Percentiles rank a stretch among this genome's conserved stretches.
These are phyloP conservation scores for Agonopterix arenella DNA, from an alignment of 2,888 invertebrate species.

Conservation along the genomic window DNA sequence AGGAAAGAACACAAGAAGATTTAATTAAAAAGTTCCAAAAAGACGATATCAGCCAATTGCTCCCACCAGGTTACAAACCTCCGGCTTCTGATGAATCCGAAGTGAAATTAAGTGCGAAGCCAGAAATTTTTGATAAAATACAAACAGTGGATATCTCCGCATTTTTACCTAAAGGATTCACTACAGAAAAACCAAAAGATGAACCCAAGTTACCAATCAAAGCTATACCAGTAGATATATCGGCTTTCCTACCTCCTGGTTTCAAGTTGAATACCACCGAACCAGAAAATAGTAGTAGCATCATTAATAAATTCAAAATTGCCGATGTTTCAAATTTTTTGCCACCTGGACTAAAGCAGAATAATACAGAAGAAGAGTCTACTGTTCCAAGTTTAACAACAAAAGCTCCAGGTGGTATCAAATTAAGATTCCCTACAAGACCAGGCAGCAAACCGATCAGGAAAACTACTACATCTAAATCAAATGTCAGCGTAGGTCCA, in stretches of 20 bases:
- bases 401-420: slow-evolving; percentile 72
- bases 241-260: slow-evolving; percentile 80
- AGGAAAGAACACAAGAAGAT: slow-evolving; percentile 55
- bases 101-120: slow-evolving; percentile 41
- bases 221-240: slow-evolving; percentile 64
- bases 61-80: slow-evolving; percentile 82
- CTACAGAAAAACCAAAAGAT: slow-evolving; percentile 40
- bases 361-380: slow-evolving; percentile 38
- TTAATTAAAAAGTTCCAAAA: slow-evolving; percentile 64
- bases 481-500: slow-evolving; percentile 59
- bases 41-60: slow-evolving; percentile 76
- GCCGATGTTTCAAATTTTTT: slow-evolving; percentile 78
- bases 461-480: slow-evolving; percentile 78
- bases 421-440: slow-evolving; percentile 88
- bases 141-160: slow-evolving; percentile 69
- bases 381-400: slow-evolving; percentile 37
- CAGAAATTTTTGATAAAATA: slow-evolving; percentile 40
- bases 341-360: slow-evolving; percentile 78
- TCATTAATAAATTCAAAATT: slow-evolving; percentile 41
- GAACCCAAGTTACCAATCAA: slow-evolving; percentile 33
- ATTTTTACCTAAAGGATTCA: slow-evolving; percentile 80
- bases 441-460: slow-evolving; percentile 80
- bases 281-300: slow-evolving; percentile 22
- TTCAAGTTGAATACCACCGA: slow-evolving; percentile 60
- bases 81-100: slow-evolving; percentile 39